These are phyloP conservation scores for Epinephelus lanceolatus DNA, from an alignment of 2,113 vertebrate species.

Conservation along the genomic window DNA sequence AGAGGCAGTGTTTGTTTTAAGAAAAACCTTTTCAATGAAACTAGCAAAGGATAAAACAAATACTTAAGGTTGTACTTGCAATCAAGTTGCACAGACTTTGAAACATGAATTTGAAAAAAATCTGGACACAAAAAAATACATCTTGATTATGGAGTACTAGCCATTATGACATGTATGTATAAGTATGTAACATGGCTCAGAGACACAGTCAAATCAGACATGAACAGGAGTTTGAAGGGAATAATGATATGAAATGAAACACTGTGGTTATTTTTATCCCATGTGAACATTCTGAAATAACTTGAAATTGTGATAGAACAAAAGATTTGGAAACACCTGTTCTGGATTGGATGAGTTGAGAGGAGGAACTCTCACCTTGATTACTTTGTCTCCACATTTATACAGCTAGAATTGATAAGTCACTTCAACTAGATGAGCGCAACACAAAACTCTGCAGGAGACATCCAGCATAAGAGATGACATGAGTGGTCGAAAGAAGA, in stretches of 20 bases:
- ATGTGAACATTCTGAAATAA: background rate
- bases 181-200: background rate
- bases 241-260: too few relatives aligned
- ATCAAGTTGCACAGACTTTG: background rate
- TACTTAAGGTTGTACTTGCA: background rate
- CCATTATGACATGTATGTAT: background rate
- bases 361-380: too few relatives aligned
- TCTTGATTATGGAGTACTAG: background rate
- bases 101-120: background rate
- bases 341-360: too few relatives aligned
- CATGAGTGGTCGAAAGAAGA: background rate
- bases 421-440: too few relatives aligned
- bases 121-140: too few relatives aligned
- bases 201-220: background rate
- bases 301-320: too few relatives aligned
- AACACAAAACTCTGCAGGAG: background rate
- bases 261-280: background rate
- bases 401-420: background rate
- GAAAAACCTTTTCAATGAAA: too few relatives aligned
- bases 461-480: conserved; percentile 1
- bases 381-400: background rate
- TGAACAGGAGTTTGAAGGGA: background rate
- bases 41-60: background rate
- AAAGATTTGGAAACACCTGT: too few relatives aligned
- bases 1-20: background rate